Evolutionary conservation across 2,113 vertebrate species (phyloP).

Genomic region (Burhinus oedicnemus): DNA sequence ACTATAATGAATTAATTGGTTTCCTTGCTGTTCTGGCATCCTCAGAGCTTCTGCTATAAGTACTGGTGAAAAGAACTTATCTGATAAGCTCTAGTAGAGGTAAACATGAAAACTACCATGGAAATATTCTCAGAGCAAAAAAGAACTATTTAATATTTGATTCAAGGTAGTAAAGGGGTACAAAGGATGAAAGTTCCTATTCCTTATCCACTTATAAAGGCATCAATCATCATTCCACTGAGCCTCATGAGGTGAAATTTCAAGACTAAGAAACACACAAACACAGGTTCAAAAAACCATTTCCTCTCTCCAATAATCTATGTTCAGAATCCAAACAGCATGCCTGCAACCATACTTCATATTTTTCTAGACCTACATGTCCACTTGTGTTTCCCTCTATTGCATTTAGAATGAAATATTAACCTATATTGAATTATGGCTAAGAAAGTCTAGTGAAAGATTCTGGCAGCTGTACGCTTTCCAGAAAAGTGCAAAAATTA

Average conservation of each 20-base stretch:
- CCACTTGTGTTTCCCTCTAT: slow-evolving; percentile 61
- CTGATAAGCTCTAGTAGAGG: neutral
- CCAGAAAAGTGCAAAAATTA: neutral
- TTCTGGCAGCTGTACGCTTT: neutral
- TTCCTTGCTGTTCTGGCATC: neutral
- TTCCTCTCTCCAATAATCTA: neutral
- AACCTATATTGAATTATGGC: neutral
- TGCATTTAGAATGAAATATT: slow-evolving; percentile 64
- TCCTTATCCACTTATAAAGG: slow-evolving; percentile 32
- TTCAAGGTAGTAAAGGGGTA: slow-evolving; percentile 26
- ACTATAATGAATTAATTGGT: neutral
- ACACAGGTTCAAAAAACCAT: slow-evolving; percentile 2
- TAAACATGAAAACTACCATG: neutral
- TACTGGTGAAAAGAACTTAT: neutral
- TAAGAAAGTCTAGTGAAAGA: slow-evolving; percentile 30
- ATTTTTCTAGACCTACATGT: slow-evolving; percentile 59
- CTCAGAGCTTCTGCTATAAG: neutral
- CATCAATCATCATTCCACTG: slow-evolving; percentile 40
- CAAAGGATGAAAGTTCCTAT: neutral
- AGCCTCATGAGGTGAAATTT: slow-evolving; percentile 19
- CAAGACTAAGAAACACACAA: slow-evolving; percentile 59
- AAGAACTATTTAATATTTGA: slow-evolving; percentile 47
- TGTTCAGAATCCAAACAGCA: slow-evolving; percentile 49
- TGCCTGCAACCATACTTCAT: neutral
- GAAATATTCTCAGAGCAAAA: slow-evolving; percentile 7